Percentiles rank a stretch among this genome's conserved stretches.
phyloP scores from a whole-genome alignment of 2,113 vertebrate species.

The Hemichromis elongatus region DNA sequence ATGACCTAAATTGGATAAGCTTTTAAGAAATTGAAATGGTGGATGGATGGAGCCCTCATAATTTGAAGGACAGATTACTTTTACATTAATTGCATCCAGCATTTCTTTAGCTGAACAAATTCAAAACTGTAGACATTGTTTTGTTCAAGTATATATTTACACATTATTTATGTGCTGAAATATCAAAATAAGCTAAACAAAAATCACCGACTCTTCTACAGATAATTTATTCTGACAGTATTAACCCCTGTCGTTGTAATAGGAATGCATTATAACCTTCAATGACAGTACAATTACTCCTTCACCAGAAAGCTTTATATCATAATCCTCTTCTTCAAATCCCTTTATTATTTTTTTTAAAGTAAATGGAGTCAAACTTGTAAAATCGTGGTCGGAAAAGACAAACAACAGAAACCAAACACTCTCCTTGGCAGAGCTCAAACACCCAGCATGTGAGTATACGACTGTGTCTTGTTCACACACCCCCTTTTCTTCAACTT shows the following conservation, averaged over 20 bases:
- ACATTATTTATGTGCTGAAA: not conserved
- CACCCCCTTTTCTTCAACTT: constrained; percentile 4
- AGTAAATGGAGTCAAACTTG: not conserved
- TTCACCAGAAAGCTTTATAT: not conserved
- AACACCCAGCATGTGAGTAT: not conserved
- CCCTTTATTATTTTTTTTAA: not conserved
- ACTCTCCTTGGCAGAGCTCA: not conserved
- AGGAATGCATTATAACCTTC: not conserved
- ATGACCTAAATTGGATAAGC: not conserved
- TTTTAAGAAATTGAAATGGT: not conserved
- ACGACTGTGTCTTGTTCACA: not conserved
- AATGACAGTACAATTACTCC: not conserved
- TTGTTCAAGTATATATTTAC: not conserved
- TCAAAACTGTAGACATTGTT: not conserved
- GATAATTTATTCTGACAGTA: not conserved
- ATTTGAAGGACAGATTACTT: not conserved
- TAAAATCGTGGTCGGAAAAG: not conserved
- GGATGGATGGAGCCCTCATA: not conserved
- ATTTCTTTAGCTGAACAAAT: not conserved
- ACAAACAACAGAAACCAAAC: not conserved
- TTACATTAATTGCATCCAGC: not conserved
- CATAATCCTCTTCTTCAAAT: too few species aligned
- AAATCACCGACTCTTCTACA: not conserved
- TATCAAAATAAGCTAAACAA: not conserved
- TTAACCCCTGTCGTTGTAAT: not conserved